Evolutionary conservation across 2,888 invertebrate species (phyloP).

Genomic region (Drosophila birchii): DNA sequence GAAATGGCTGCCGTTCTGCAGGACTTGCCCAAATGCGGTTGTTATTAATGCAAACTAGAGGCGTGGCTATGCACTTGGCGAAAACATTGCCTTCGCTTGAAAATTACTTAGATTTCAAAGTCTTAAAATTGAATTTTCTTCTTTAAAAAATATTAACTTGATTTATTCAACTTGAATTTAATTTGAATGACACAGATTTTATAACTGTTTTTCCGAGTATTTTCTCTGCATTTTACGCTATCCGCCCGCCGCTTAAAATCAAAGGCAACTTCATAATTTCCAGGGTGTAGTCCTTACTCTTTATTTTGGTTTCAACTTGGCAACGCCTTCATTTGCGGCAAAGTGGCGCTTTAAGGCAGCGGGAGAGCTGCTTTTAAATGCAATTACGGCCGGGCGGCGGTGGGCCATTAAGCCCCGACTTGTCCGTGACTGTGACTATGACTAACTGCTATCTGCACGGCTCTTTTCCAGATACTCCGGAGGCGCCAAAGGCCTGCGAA

Average conservation of each 20-base stretch:
- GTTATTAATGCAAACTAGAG: slow-evolving; percentile 64
- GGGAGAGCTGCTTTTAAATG: slow-evolving; percentile 46
- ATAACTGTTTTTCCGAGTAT: not conserved
- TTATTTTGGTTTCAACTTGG: slow-evolving; percentile 20
- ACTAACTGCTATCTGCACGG: slow-evolving; percentile 41
- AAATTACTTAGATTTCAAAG: not conserved
- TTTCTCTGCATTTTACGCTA: not conserved
- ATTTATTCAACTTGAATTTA: not conserved
- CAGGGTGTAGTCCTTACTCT: not conserved
- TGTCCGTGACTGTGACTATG: slow-evolving; percentile 40
- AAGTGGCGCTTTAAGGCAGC: slow-evolving; percentile 45
- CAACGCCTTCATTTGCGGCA: slow-evolving; percentile 54
- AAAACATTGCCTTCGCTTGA: not conserved
- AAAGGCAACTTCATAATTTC: slow-evolving; percentile 19
- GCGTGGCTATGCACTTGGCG: slow-evolving; percentile 22
- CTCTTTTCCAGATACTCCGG: slow-evolving; percentile 88
- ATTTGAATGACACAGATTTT: not conserved
- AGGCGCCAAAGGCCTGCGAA: slow-evolving; percentile 90
- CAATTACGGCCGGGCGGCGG: slow-evolving; percentile 45
- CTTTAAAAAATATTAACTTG: not conserved
- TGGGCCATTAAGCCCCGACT: slow-evolving; percentile 38
- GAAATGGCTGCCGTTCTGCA: slow-evolving; percentile 32
- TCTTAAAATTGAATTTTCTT: not conserved
- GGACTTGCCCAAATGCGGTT: slow-evolving; percentile 34
- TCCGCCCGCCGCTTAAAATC: slow-evolving; percentile 4